Conservation (phyloP, 2,797 vertebrate species). For the Clarias laeviceps region DNA sequence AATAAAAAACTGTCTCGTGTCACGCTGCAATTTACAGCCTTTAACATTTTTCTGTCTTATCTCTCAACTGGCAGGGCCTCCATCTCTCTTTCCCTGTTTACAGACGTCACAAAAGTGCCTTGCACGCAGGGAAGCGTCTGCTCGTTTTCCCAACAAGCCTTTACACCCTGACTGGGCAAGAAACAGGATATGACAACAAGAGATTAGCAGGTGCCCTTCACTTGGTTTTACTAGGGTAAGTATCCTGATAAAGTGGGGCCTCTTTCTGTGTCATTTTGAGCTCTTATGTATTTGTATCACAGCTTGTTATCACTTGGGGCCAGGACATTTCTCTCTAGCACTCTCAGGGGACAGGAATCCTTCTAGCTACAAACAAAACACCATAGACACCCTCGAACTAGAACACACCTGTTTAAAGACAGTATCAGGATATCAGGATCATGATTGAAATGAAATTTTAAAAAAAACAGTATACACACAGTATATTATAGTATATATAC, state of each 20-base stretch:
- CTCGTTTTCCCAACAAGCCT: constrained; percentile 27
- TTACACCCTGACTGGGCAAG: constrained; percentile 3
- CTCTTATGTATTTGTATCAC: neutral
- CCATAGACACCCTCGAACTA: neutral
- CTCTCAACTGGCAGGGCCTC: constrained; percentile 29
- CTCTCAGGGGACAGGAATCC: neutral
- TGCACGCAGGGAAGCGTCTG: constrained; percentile 22
- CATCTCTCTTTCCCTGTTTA: constrained; percentile 17
- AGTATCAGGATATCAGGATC: neutral
- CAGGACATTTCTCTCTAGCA: neutral
- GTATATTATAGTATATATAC: too few relatives aligned
- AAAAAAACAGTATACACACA: too few relatives aligned
- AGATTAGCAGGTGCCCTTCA: constrained; percentile 14
- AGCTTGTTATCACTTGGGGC: neutral
- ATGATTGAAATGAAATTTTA: neutral
- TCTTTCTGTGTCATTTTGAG: neutral
- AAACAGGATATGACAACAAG: constrained; percentile 48
- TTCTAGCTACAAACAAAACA: too few relatives aligned
- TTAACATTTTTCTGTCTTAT: constrained; percentile 47
- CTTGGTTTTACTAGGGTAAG: neutral
- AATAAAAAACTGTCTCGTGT: constrained; percentile 29
- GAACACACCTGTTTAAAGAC: neutral
- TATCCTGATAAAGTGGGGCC: neutral
- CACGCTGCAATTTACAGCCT: constrained; percentile 34
- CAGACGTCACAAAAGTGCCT: constrained; percentile 41